Evolutionary conservation across 2,113 vertebrate species (phyloP), one percentile per base, ranked within the genome.

Genomic region (Leucopsar rothschildi): DNA sequence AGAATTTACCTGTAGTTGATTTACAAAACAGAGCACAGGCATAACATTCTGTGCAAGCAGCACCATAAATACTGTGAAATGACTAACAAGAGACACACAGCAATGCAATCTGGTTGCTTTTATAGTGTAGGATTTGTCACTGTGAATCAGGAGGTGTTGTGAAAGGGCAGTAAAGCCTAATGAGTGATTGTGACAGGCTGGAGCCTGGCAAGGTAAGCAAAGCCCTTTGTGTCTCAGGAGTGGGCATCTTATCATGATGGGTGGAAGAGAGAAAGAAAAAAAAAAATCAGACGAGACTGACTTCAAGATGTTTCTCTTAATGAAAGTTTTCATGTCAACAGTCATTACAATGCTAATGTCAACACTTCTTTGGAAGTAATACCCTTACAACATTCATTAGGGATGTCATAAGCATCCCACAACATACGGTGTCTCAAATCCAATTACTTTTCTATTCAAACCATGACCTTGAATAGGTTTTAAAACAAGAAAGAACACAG

Each of bases 371-470:
- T 85, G 31, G 63, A 89, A 79, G 49, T 7, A 71, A 49, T 45
- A 66, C 45, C 76, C 65, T 80, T 87, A 29, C 16, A 90, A 72
- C 87, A 50, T 92, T 76, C 87, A 90, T 82, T 90, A 86, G 76
- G 82, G 82, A 95, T 90, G 76, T 86, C 82, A 90, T 59, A 68
- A 88, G 66, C 81, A 86, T 94, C 75, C 85, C 87, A 91, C 50
- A 92, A 53, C 78, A 96, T 95, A 91, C 78, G 91, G 84, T 93
- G 69, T 85, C 86, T 94, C 80, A 87, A 90, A 94, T 85, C 50
- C 86, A 96, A 94, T 96, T 96, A 96, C 90, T 93, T 94, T 56
- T 85, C 93, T 96, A 44, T 95, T 94, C 87, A 90, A 96, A 80
- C 63, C 64, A 63, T 95, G 92, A 96, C 95, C 95, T 97, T 96